phyloP scores from a whole-genome alignment of 2,797 vertebrate genomes.

The Percopsis omiscomaycus region DNA sequence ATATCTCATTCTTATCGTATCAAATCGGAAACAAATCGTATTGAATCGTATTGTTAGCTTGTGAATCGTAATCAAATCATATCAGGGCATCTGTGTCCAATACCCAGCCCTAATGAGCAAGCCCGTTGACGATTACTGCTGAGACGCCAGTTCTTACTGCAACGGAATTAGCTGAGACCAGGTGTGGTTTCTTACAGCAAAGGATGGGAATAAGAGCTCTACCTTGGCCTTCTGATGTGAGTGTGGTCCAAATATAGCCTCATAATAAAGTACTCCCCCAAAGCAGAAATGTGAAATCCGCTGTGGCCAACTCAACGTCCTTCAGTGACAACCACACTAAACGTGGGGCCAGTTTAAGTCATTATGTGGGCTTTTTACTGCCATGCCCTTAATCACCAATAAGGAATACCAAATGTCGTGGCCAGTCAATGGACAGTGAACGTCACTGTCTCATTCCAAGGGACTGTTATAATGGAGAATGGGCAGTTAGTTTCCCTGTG shows the following conservation, averaged over 20 bases:
- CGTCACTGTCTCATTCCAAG: slow-evolving; percentile 29
- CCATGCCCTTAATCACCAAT: slow-evolving; percentile 56
- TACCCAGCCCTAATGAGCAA: slow-evolving; percentile 13
- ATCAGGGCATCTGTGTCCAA: slow-evolving; percentile 15
- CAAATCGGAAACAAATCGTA: too few species aligned
- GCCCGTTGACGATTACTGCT: slow-evolving; percentile 1
- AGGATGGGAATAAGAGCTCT: slow-evolving; percentile 35
- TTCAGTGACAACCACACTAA: slow-evolving; percentile 42
- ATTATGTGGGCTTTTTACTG: slow-evolving; percentile 42
- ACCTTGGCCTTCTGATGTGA: slow-evolving; percentile 47
- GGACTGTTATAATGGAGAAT: slow-evolving; percentile 21
- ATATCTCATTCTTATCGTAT: too few species aligned
- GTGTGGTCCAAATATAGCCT: slow-evolving; percentile 61
- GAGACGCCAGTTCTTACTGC: slow-evolving; percentile 23
- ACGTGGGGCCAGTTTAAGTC: slow-evolving; percentile 46
- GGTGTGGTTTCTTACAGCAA: slow-evolving; percentile 32
- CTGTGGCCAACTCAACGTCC: slow-evolving; percentile 18
- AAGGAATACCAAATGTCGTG: slow-evolving; percentile 66
- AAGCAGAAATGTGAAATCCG: slow-evolving; percentile 55
- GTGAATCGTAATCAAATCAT: slow-evolving; percentile 1
- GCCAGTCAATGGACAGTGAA: slow-evolving; percentile 22
- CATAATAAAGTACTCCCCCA: slow-evolving; percentile 64
- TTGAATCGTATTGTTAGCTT: too few species aligned
- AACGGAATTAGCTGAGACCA: slow-evolving; percentile 35
- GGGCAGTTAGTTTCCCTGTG: slow-evolving; percentile 14